phyloP scores from a whole-genome alignment of 53 echinoderm and acorn worm species.

The Hippasteria phrygiana region DNA sequence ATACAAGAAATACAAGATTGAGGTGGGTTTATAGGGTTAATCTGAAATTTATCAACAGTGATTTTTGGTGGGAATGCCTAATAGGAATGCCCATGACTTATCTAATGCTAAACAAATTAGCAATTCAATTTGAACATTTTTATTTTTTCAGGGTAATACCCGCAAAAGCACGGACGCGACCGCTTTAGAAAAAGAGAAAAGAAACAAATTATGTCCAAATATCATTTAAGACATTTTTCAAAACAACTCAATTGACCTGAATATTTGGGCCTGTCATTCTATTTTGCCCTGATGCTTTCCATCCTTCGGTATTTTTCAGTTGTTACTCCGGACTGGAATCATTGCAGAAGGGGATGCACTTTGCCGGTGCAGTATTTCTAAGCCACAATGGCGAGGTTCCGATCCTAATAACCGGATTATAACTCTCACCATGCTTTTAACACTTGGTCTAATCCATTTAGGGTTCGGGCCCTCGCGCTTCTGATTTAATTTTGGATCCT shows the following conservation, averaged over 20 bases:
- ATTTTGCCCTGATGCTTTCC: background rate
- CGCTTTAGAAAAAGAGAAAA: background rate
- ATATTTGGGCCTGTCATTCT: conserved; percentile 39
- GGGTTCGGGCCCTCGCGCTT: background rate
- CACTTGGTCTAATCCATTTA: conserved; percentile 62
- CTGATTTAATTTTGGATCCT: conserved; percentile 57
- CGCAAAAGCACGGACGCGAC: no score
- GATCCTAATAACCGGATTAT: conserved; percentile 39
- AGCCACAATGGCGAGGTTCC: background rate
- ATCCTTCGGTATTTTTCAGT: conserved; percentile 2
- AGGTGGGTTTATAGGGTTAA: no score
- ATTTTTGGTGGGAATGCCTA: no score
- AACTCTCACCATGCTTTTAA: conserved; percentile 47
- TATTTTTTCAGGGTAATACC: no score
- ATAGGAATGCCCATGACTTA: no score
- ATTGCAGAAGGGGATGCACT: background rate
- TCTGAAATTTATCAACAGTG: no score
- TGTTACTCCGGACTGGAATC: background rate
- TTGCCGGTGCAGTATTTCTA: background rate
- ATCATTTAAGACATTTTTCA: background rate
- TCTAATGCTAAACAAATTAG: no score
- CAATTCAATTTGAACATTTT: no score
- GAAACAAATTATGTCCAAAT: background rate
- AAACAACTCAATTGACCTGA: conserved; percentile 48
- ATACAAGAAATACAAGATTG: no score